Evolutionary conservation across 2,888 invertebrate genomes (phyloP), one percentile per base, ranked within the genome.

Genomic region (Adela reaumurella): DNA sequence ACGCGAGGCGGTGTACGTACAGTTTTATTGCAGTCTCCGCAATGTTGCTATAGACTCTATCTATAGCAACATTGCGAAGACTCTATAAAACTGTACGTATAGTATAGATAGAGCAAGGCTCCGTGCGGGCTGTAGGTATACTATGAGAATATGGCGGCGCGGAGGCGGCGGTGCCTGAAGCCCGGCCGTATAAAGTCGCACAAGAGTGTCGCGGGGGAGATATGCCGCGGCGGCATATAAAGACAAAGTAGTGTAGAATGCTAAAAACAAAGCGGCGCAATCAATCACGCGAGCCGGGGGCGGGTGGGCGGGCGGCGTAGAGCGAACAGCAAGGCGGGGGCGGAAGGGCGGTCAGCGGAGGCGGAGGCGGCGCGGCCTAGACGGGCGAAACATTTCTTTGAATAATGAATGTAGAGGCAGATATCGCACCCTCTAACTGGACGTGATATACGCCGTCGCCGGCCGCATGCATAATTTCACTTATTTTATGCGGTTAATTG

Each of bases 401-500:
- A 77, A 78, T 78, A 78, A 78, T 78, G 71, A 77, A 78, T 77
- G 73, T 72, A 62, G 60, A 61, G 63, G 70, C 70, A 70, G 67
- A 70, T 76, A 76, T 73, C 73, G 76, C 72, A 68, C 68, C 70
- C 70, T 69, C 73, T 77, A 77, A 78, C 76, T 78, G 74, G 78
- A 77, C 77, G 77, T 78, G 77, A 78, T 78, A 78, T 78, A 78
- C 76, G 70, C 70, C 77, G 74, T 78, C 76, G 74, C 69, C 73
- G 76, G 63, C 76, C 70, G 78, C 74, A 77, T 77, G 78, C 78
- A 78, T 78, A 78, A 78, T 78, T 78, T 76, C 71, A 77, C 78
- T 77, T 77, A 78, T 76, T 77, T 77, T 76, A 78, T 77, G 77
- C 74, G 74, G 77, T 77, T 78, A 77, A 78, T 77, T 78, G 78